Evolutionary conservation across 1,140 invertebrate species (phyloP).

Genomic region (Lepidurus packardi): DNA sequence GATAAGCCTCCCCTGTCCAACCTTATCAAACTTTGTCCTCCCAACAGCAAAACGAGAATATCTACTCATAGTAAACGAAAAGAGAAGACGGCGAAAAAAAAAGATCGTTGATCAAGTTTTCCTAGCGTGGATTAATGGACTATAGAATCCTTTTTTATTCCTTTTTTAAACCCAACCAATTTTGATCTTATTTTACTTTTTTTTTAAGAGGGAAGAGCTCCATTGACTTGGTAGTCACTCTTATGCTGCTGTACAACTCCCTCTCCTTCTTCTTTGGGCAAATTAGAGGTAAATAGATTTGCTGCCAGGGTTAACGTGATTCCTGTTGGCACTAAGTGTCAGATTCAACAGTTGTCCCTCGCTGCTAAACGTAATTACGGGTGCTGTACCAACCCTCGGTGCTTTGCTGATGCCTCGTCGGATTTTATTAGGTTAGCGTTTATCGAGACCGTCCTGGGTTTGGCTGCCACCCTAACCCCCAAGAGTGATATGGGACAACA

Average conservation of each 20-base stretch:
- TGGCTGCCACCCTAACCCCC: background rate
- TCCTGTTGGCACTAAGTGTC: conserved; percentile 5
- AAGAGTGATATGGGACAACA: background rate
- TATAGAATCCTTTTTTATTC: background rate
- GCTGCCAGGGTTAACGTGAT: background rate
- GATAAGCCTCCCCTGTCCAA: background rate
- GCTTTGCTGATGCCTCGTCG: conserved; percentile 12
- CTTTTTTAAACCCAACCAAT: background rate
- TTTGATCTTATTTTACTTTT: no score
- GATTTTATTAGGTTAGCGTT: conserved; percentile 19
- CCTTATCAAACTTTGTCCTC: background rate
- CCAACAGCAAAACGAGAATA: no score
- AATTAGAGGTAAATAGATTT: conserved; percentile 20
- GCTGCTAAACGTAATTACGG: conserved; percentile 14
- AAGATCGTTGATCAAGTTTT: background rate
- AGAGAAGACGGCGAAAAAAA: background rate
- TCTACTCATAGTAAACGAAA: background rate
- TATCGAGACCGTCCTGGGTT: background rate
- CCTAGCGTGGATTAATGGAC: background rate
- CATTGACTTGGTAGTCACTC: background rate
- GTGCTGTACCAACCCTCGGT: background rate
- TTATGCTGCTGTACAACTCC: background rate
- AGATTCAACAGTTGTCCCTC: conserved; percentile 19
- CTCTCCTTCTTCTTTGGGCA: background rate
- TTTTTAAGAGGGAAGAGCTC: no score